Evolutionary conservation across 2,113 vertebrate species (phyloP).

Genomic region (Misgurnus mizolepis): DNA sequence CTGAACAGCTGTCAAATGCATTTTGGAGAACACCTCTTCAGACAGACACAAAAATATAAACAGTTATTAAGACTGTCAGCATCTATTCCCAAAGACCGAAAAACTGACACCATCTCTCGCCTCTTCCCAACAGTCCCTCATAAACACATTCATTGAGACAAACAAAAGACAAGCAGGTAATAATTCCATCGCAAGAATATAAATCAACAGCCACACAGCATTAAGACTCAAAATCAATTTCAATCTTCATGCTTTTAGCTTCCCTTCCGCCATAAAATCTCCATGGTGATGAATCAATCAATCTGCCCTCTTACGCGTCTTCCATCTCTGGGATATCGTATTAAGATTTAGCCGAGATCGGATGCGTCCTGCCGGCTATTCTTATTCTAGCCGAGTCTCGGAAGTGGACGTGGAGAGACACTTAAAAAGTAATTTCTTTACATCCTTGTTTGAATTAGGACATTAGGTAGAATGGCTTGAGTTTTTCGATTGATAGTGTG

Average conservation of each 20-base stretch:
- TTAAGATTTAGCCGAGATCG: constrained; percentile 1
- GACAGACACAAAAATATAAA: constrained; percentile 43
- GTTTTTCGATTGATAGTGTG: neutral
- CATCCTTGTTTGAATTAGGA: neutral
- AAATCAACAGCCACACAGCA: constrained; percentile 31
- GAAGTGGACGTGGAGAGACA: constrained; percentile 39
- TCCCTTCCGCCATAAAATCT: constrained; percentile 26
- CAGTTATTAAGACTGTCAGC: constrained; percentile 49
- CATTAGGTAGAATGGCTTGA: constrained; percentile 28
- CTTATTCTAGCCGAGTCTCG: constrained; percentile 19
- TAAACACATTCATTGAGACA: constrained; percentile 28
- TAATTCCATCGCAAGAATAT: constrained; percentile 23
- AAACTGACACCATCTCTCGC: constrained; percentile 27
- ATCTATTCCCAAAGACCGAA: constrained; percentile 37
- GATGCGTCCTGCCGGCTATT: constrained; percentile 29
- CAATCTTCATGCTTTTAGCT: constrained; percentile 28
- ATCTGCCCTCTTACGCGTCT: neutral
- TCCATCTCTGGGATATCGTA: constrained; percentile 16
- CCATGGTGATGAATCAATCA: constrained; percentile 26
- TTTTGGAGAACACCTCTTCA: constrained; percentile 40
- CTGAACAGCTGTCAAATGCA: constrained; percentile 42
- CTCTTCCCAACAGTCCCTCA: constrained; percentile 21
- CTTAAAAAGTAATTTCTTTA: constrained; percentile 28
- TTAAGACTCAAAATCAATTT: constrained; percentile 39
- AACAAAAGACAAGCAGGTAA: constrained; percentile 36